These are phyloP conservation scores for Anadara kagoshimensis DNA, from an alignment of 1,140 invertebrate species.

Conservation along the genomic window DNA sequence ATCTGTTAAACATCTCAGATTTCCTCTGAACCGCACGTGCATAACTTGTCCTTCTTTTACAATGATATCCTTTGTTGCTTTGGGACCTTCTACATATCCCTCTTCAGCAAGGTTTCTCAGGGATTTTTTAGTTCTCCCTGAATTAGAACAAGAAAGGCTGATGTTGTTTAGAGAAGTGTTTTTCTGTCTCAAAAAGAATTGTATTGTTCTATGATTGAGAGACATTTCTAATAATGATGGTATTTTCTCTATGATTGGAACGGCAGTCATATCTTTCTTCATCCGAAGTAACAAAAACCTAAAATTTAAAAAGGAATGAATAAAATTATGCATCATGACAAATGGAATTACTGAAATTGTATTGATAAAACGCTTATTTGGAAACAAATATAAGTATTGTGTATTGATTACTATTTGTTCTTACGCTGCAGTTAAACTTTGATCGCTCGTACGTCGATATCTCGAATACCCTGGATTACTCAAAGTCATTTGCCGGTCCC, in stretches of 20 bases:
- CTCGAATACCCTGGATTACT: too few relatives aligned
- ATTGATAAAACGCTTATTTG: too few relatives aligned
- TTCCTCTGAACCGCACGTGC: slow-evolving; percentile 58
- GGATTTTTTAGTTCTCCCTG: slow-evolving; percentile 30
- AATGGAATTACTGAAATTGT: too few relatives aligned
- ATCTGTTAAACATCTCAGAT: slow-evolving; percentile 40
- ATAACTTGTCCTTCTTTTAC: slow-evolving; percentile 62
- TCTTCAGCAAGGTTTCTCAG: slow-evolving; percentile 48
- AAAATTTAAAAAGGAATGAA: too few relatives aligned
- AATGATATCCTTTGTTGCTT: slow-evolving; percentile 48
- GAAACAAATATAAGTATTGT: too few relatives aligned
- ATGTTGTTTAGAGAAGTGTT: slow-evolving; percentile 44
- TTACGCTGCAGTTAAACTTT: too few relatives aligned
- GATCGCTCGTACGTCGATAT: too few relatives aligned
- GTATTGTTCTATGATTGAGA: slow-evolving; percentile 36
- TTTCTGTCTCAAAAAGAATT: slow-evolving; percentile 53
- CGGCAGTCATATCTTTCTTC: slow-evolving; percentile 28
- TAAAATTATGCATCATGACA: too few relatives aligned
- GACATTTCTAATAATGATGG: slow-evolving; percentile 32
- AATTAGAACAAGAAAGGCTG: slow-evolving; percentile 39
- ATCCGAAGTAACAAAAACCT: slow-evolving; percentile 49
- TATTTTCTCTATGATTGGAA: slow-evolving; percentile 38
- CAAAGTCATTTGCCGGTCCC: too few relatives aligned
- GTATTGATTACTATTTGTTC: too few relatives aligned
- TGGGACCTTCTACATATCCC: slow-evolving; percentile 56